These are phyloP conservation scores for Furcifer pardalis DNA, from an alignment of 2,797 vertebrate genomes.

Conservation along the genomic window DNA sequence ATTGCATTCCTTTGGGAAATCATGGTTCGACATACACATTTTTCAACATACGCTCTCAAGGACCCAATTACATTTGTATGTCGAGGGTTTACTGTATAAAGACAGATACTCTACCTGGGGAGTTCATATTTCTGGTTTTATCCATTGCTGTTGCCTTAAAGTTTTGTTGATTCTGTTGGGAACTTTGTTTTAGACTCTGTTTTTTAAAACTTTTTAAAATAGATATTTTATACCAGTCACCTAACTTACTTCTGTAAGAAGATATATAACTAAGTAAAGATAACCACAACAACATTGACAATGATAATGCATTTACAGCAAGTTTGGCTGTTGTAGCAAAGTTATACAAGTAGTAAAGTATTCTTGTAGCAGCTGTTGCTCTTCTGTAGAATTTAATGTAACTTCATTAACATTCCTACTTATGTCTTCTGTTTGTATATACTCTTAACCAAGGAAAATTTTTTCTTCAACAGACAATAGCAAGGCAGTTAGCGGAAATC, in stretches of 20 bases:
- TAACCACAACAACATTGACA: not conserved
- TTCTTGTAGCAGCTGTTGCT: not conserved
- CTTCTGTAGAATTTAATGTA: not conserved
- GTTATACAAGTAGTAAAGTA: not conserved
- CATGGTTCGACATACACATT: no score
- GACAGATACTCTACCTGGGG: no score
- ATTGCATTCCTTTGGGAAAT: no score
- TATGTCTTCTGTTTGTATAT: slow-evolving; percentile 19
- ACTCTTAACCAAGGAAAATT: slow-evolving; percentile 33
- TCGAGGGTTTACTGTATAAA: no score
- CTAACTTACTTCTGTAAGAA: not conserved
- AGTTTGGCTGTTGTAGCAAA: not conserved
- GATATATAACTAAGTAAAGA: not conserved
- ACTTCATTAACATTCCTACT: not conserved
- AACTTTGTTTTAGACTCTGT: not conserved
- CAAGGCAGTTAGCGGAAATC: slow-evolving; percentile 97
- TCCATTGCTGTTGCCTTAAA: not conserved
- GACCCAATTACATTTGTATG: no score
- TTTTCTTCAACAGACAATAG: slow-evolving; percentile 86
- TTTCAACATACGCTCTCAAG: no score
- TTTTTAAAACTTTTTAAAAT: not conserved
- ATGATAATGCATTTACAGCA: not conserved
- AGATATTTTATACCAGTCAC: not conserved
- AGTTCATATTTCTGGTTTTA: not conserved
- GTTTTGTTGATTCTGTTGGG: not conserved